Evolutionary conservation across 2,113 vertebrate genomes (phyloP), one percentile per base, ranked within the genome.

Genomic region (Charina bottae): DNA sequence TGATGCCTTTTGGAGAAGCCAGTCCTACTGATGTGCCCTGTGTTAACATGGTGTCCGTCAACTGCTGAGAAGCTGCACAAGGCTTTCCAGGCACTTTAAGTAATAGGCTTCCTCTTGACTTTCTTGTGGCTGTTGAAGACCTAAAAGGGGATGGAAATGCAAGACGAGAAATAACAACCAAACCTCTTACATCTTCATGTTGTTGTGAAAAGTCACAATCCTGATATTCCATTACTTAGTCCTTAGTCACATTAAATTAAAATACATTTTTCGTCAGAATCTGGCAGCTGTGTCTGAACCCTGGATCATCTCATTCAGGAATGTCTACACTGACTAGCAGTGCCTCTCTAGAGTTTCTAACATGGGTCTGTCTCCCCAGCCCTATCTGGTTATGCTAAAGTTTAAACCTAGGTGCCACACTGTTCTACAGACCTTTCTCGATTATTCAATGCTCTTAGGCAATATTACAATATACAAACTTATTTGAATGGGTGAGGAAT

Each of bases 51-150:
- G 85, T 6, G 53, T 42, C 93, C 86, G 86, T 93, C 96, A 98
- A 87, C 89, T 96, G 92, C 96, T 98, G 13, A 99, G 97, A 92
- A 99, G 97, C 59, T 98, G 97, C 1, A 97, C 96, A 19, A 99
- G 94, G 92, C 97, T 99, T 93, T 98, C 98, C 83, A 99, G 98
- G 95, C 99, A 99, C 97, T 98, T 98, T 93, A 98, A 91, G 87
- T 98, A 95, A 95, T 99, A 98, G 92, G 93, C 46, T 78, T 96
- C 97, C 42, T 97, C 93, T 8, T 97, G 95, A 42, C 97, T 97
- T 94, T 96, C 97, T 60, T 97, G 96, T 64, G 96, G 95, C 78
- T 93, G 62, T 49, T 96, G 95, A 92, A 97, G 88, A 95, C 96
- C 99, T 99, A 95, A 54, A 94, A 54, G 85, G 89, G 56, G 64